A percentile compares a stretch with the other conserved stretches of the same genome.
Evolutionary conservation across 2,797 vertebrate genomes (phyloP).

Genomic region (Halcyon leucocephala): DNA sequence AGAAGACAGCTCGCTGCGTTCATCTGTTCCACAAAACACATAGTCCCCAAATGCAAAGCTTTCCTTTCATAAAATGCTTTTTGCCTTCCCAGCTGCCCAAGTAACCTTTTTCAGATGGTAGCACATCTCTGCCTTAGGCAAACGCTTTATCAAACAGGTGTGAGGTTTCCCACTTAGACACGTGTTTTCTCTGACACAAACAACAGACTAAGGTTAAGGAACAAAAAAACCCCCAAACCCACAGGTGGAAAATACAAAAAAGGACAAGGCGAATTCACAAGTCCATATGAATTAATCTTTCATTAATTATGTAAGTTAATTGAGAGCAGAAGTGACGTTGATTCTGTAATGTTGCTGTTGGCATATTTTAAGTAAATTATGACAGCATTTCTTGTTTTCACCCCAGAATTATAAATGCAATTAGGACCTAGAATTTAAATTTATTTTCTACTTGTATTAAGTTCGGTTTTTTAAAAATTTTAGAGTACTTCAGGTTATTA

Average conservation of each 20-base stretch:
- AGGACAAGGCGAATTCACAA: background rate
- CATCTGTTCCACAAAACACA: too few species aligned
- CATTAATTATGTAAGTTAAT: background rate
- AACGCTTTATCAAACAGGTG: background rate
- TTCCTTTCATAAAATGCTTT: background rate
- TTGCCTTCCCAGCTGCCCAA: background rate
- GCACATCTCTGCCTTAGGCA: background rate
- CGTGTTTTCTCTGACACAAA: rapidly evolving
- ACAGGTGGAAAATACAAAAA: background rate
- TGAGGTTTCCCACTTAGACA: background rate
- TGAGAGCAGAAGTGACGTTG: background rate
- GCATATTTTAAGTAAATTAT: background rate
- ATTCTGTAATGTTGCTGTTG: background rate
- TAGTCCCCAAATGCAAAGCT: background rate
- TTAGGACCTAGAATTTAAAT: background rate
- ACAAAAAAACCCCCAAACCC: background rate
- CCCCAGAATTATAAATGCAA: background rate
- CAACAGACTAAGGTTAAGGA: background rate
- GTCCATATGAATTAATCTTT: background rate
- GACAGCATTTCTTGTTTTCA: background rate
- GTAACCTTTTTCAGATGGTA: background rate
- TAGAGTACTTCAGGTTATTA: background rate
- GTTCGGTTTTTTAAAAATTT: background rate
- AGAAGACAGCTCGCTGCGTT: rapidly evolving
- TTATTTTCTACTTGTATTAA: background rate